These are phyloP conservation scores for Dufourea novaeangliae DNA, from an alignment of 1,140 invertebrate species.

Conservation along the genomic window DNA sequence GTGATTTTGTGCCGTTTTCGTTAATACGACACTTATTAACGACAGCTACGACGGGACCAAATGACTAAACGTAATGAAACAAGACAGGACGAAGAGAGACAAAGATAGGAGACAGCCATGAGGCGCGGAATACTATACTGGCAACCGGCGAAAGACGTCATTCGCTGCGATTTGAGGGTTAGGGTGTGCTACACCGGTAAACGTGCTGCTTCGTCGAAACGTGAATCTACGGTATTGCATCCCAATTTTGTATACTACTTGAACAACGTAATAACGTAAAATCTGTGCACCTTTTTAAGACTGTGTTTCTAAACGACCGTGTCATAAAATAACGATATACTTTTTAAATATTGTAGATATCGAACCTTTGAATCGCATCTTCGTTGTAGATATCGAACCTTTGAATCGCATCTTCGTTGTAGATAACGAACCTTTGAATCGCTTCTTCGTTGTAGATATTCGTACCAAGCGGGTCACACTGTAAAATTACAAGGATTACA, in stretches of 20 bases:
- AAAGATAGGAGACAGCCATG: constrained; percentile 7
- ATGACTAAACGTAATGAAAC: background rate
- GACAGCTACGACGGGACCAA: background rate
- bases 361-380: constrained; percentile 1
- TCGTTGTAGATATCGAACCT: background rate
- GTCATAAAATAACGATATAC: no score
- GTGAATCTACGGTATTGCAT: background rate
- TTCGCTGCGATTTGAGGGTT: constrained; percentile 35
- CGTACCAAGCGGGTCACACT: no score
- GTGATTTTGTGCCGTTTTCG: background rate
- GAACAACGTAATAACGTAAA: background rate
- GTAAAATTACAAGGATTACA: background rate
- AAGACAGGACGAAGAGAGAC: background rate
- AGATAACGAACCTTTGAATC: background rate
- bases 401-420: constrained; percentile 14
- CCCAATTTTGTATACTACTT: background rate
- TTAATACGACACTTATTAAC: background rate
- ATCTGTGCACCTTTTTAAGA: background rate
- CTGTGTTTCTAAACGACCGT: background rate
- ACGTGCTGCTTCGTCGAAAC: constrained; percentile 22
- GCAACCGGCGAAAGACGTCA: constrained; percentile 34
- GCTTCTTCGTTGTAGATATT: constrained; percentile 19
- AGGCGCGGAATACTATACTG: constrained; percentile 18
- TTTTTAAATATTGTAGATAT: background rate
- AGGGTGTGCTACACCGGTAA: constrained; percentile 15